Conservation (phyloP, 2,888 invertebrate genomes). For the Acleris cristana region DNA sequence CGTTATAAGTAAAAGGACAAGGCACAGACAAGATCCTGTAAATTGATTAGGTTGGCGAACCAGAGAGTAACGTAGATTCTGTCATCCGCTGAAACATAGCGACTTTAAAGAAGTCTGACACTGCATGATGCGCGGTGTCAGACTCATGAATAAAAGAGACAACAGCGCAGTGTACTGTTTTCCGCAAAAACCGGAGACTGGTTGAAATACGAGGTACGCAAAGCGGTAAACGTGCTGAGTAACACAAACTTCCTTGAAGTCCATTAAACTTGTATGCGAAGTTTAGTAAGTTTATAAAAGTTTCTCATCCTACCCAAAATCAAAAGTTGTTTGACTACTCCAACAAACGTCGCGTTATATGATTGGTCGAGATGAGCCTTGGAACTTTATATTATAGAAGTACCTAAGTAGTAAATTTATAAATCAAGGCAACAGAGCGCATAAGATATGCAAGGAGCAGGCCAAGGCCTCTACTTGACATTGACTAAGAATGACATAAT, state of each 20-base stretch:
- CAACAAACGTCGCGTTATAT: background rate
- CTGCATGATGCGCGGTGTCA: background rate
- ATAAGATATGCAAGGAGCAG: too few relatives aligned
- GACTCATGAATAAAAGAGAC: conserved; percentile 9
- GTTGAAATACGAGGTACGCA: conserved; percentile 31
- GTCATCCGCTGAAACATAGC: too few relatives aligned
- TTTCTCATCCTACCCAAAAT: conserved; percentile 12
- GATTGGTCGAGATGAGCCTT: background rate
- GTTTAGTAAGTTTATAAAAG: conserved; percentile 23
- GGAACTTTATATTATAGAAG: background rate
- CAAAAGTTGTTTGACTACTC: background rate
- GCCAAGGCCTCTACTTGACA: too few relatives aligned
- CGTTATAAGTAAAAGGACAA: too few relatives aligned
- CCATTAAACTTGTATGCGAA: conserved; percentile 30
- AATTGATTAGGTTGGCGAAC: too few relatives aligned
- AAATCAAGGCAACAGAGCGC: too few relatives aligned
- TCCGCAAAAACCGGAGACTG: conserved; percentile 9
- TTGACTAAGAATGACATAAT: too few relatives aligned
- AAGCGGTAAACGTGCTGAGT: conserved; percentile 26
- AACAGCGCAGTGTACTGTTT: conserved; percentile 1
- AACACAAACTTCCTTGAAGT: conserved; percentile 33
- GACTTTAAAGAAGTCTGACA: background rate
- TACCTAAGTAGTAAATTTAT: too few relatives aligned
- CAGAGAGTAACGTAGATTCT: too few relatives aligned
- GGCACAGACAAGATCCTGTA: too few relatives aligned